Evolutionary conservation across 2,113 vertebrate species (phyloP).

Genomic region (Atlantisia rogersi): DNA sequence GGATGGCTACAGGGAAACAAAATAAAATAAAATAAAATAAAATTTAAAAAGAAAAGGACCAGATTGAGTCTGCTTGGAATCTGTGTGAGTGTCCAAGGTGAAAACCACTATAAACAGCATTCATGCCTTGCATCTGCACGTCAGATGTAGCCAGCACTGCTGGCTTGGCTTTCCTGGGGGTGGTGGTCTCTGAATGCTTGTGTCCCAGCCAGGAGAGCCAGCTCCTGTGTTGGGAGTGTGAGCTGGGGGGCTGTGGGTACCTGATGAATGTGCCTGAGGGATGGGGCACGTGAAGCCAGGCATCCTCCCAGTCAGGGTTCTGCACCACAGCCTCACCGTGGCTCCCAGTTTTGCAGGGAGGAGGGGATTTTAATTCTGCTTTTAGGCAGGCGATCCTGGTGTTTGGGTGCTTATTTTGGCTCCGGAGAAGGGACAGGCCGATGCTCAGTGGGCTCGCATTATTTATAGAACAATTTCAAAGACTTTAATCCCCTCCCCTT

Average conservation of each 20-base stretch:
- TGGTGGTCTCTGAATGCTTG: not conserved
- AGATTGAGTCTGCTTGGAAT: not conserved
- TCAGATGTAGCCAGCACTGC: not conserved
- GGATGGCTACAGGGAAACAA: not conserved
- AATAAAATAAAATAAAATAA: not conserved
- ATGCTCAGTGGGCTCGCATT: not conserved
- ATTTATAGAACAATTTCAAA: slow-evolving; percentile 17
- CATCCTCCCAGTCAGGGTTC: rapidly evolving
- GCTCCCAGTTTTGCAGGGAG: not conserved
- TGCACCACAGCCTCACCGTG: rapidly evolving
- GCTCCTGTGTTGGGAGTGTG: rapidly evolving
- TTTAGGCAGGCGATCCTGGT: not conserved
- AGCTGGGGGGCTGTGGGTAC: rapidly evolving
- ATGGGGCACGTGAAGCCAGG: rapidly evolving
- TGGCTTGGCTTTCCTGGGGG: not conserved
- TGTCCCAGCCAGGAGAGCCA: not conserved
- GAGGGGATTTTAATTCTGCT: not conserved
- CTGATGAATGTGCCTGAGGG: rapidly evolving
- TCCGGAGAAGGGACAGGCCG: not conserved
- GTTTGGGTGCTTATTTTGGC: not conserved
- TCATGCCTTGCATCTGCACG: rapidly evolving
- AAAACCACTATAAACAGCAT: not conserved
- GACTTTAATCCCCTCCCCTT: not conserved
- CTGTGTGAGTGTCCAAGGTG: rapidly evolving
- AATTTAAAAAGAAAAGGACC: too few species aligned